Percentiles rank a stretch among this genome's conserved stretches.
phyloP scores from a whole-genome alignment of 2,888 invertebrate genomes.

The Eupithecia centaureata region DNA sequence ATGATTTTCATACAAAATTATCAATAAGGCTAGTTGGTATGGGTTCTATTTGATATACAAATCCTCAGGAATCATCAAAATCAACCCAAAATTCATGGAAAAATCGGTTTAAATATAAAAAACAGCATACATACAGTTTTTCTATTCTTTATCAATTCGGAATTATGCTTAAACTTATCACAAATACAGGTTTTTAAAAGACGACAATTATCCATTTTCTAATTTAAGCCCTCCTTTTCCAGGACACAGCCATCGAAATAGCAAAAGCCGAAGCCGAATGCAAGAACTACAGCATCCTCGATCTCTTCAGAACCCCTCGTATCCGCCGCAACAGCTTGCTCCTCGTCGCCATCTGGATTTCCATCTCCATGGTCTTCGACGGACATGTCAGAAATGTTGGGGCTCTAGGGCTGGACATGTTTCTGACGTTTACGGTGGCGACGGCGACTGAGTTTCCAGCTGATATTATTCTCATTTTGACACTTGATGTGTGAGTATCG shows the following conservation, averaged over 20 bases:
- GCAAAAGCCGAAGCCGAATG: constrained; percentile 88
- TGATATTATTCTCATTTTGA: constrained; percentile 89
- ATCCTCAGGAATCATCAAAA: no score
- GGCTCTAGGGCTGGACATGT: constrained; percentile 90
- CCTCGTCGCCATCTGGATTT: constrained; percentile 92
- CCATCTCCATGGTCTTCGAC: constrained; percentile 93
- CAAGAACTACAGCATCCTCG: constrained; percentile 89
- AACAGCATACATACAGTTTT: no score
- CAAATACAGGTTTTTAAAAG: no score
- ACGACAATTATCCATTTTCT: no score
- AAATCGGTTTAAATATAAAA: no score
- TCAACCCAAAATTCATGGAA: no score
- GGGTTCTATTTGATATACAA: no score
- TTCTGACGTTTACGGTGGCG: constrained; percentile 92
- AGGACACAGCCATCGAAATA: constrained; percentile 87
- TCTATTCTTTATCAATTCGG: no score
- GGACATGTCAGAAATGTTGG: constrained; percentile 95
- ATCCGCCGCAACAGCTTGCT: constrained; percentile 88
- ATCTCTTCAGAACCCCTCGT: constrained; percentile 90
- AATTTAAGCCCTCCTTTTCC: constrained; percentile 43
- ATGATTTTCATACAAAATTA: no score
- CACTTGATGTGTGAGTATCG: constrained; percentile 84
- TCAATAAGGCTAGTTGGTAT: no score
- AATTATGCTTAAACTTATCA: no score
- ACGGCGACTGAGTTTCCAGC: constrained; percentile 93